Conservation (phyloP, 2,888 invertebrate species). For the Euphydryas editha region DNA sequence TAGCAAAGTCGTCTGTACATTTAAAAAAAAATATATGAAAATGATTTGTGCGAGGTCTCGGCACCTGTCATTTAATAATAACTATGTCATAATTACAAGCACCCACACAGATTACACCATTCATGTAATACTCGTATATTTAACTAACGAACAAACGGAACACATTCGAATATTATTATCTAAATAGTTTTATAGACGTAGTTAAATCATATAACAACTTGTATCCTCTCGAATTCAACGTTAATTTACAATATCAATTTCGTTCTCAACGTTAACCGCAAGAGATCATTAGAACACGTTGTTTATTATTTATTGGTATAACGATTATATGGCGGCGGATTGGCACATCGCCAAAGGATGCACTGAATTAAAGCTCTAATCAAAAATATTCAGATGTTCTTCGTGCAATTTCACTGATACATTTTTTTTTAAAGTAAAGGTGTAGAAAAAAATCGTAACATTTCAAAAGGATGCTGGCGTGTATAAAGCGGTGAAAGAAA, state of each 20-base stretch:
- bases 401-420: background rate
- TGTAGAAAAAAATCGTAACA: no score
- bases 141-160: background rate
- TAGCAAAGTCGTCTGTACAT: no score
- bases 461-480: background rate
- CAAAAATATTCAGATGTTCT: conserved; percentile 22
- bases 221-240: background rate
- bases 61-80: no score
- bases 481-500: background rate
- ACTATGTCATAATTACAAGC: no score
- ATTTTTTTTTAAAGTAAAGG: background rate
- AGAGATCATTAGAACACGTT: conserved; percentile 27
- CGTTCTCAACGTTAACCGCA: background rate
- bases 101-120: no score
- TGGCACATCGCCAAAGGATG: conserved; percentile 47
- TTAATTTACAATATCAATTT: background rate
- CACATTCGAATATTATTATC: background rate
- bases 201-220: background rate
- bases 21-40: no score
- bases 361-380: conserved; percentile 42
- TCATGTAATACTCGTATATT: no score
- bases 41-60: no score
- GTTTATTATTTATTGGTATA: conserved; percentile 36
- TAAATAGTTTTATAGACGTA: background rate
- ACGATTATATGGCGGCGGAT: conserved; percentile 25